Conservation (phyloP, 1,140 invertebrate genomes). For the Neocloeon triangulifer region DNA sequence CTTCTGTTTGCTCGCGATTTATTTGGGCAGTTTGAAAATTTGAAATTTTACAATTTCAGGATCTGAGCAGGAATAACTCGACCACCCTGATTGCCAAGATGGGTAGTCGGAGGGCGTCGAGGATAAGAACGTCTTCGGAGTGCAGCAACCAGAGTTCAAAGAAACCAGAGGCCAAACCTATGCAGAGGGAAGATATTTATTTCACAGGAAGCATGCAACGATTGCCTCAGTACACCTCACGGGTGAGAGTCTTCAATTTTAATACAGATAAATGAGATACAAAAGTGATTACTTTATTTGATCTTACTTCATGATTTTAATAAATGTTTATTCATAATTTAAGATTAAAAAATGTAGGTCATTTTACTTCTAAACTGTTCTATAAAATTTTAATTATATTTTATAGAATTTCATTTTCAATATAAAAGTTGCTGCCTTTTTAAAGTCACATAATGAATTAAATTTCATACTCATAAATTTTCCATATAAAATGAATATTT, state of each 20-base stretch:
- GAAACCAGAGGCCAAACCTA: conserved; percentile 22
- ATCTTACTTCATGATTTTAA: no score
- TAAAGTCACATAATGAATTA: no score
- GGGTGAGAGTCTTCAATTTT: conserved; percentile 20
- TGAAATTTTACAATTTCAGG: conserved; percentile 14
- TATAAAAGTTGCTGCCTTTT: not conserved
- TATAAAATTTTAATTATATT: no score
- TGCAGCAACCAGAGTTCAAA: conserved; percentile 14
- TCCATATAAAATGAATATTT: not conserved
- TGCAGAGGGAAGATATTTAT: conserved; percentile 76
- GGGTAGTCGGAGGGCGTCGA: conserved; percentile 13
- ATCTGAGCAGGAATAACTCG: conserved; percentile 30
- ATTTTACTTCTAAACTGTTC: no score
- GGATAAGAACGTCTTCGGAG: conserved; percentile 13
- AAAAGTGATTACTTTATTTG: no score
- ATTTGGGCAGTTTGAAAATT: no score
- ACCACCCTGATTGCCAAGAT: conserved; percentile 23
- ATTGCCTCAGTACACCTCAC: conserved; percentile 58
- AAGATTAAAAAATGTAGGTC: no score
- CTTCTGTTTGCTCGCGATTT: no score
- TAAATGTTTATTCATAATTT: not conserved
- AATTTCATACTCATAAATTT: no score
- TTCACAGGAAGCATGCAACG: conserved; percentile 60
- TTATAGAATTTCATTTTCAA: no score
- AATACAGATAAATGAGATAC: no score